Percentiles rank a stretch among this genome's conserved stretches.
These are phyloP conservation scores for Calyptomena viridis DNA, from an alignment of 2,113 vertebrate species.

Conservation along the genomic window DNA sequence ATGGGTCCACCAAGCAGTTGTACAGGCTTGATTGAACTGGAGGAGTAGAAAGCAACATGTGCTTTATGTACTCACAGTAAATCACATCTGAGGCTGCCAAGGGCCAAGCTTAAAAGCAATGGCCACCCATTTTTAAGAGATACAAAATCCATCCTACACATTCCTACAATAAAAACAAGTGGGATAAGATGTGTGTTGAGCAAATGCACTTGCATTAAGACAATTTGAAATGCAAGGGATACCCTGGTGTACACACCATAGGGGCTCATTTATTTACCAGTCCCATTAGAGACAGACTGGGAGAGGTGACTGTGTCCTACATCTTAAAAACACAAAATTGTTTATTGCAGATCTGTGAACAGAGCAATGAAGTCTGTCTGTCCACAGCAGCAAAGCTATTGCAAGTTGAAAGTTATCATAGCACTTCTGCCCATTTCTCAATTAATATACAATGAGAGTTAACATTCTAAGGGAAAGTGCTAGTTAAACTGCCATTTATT, in stretches of 20 bases:
- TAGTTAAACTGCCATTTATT: not conserved
- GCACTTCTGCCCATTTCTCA: not conserved
- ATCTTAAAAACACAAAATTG: not conserved
- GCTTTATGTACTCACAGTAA: not conserved
- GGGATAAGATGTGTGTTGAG: not conserved
- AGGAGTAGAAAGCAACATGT: not conserved
- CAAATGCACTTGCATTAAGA: not conserved
- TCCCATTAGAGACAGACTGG: not conserved
- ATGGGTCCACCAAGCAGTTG: not conserved
- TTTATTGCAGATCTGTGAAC: not conserved
- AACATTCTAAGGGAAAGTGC: not conserved
- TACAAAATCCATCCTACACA: not conserved
- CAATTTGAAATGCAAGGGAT: not conserved
- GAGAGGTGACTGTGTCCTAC: not conserved
- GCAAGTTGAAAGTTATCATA: not conserved
- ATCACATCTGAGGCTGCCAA: not conserved
- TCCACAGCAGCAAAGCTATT: not conserved
- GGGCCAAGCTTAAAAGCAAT: not conserved
- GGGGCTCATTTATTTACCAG: not conserved
- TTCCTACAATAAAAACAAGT: not conserved
- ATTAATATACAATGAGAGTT: not conserved
- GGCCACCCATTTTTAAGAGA: not conserved
- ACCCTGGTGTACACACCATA: not conserved
- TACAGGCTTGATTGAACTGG: not conserved
- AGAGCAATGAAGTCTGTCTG: not conserved